Evolutionary conservation across 2,797 vertebrate species (phyloP), one percentile per base, ranked within the genome.

Genomic region (Hippoglossus hippoglossus): DNA sequence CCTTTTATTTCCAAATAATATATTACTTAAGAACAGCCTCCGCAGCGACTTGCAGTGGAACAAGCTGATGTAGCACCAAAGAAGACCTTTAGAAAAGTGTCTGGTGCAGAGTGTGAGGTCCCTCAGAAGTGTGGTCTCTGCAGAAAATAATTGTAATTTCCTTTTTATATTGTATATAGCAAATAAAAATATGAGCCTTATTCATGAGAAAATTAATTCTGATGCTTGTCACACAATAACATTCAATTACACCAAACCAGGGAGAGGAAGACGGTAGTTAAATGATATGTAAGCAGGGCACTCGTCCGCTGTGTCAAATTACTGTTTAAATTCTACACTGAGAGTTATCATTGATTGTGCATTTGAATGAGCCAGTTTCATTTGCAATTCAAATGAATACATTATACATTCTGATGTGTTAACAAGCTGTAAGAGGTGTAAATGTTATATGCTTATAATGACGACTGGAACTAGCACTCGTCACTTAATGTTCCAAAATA

Each of bases 11-110:
- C 1, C 22, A 63, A 70, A 67, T 52, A 78, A 54, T 58, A 64
- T 22, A 59, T 67, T 60, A 71, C 67, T 68, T 70, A 55, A 75
- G 22, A 71, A 26, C 47, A 60, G 60, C 62, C 41, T 56, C 63
- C 19, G n/a, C 2, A 2, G 58, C 11, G 22, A 4, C 41, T 25
- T 60, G 18, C 28, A 57, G 41, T 6, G 21, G 61, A 41, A 61
- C 28, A 26, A 53, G 59, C 60, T 66, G 71, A 79, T 46, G 2
- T 62, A 69, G 61, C 60, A 56, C 47, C 46, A 0, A 28, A 10
- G 26, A 26, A 54, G 26, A 54, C 25, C 15, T 63, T 36, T 41
- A 51, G 28, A 46, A 5, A 9, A 63, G 51, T 0, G 18, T 31
- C 39, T 47, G 46, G 11, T 22, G 55, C 60, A 50, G 4, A 22